Evolutionary conservation across 2,797 vertebrate genomes (phyloP), one percentile per base, ranked within the genome.

Genomic region (Antennarius maculatus): DNA sequence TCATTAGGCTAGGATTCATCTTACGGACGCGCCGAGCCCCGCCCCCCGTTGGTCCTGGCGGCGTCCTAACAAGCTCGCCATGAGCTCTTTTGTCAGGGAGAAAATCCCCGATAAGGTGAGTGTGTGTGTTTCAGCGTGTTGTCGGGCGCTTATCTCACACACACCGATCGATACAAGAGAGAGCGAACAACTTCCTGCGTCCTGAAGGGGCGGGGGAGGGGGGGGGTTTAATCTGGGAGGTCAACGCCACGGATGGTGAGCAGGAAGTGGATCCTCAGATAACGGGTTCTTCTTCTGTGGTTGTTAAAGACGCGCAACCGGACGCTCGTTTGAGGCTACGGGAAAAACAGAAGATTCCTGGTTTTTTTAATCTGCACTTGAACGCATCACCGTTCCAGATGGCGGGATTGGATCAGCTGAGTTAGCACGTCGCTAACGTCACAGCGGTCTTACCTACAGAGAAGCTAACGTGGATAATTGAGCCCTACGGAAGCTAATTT

Each of bases 1-100:
- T 89, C 85, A 82, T 91, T 92, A 90, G 81, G 87, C 85, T 82
- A 73, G 74, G 74, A 85, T 88, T 89, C 87, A 83, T 90, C 88
- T 86, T 88, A 81, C 70, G 61, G 77, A 85, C 67, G 58, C 81
- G 71, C 45, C 41, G 9, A 50, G 75, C 74, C 72, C 7, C 46
- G 59, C 39, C 66, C 60, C 78, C 72, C 72, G 70, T 71, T 1
- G 66, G 77, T 86, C 70, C 74, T 60, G 62, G 23, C 29, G 72
- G 54, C 37, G 49, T 27, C 76, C 72, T 84, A 88, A 88, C 78
- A 47, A 85, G 85, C 77, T 79, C 61, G 23, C 83, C 54, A 4
- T 54, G 55, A 77, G 80, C 80, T 75, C 61, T 55, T 87, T 54
- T 78, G 82, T 79, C 73, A 79, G 69, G 28, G 34, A 76, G 67